phyloP scores from a whole-genome alignment of 2,113 vertebrate species.

The Guaruba guarouba region DNA sequence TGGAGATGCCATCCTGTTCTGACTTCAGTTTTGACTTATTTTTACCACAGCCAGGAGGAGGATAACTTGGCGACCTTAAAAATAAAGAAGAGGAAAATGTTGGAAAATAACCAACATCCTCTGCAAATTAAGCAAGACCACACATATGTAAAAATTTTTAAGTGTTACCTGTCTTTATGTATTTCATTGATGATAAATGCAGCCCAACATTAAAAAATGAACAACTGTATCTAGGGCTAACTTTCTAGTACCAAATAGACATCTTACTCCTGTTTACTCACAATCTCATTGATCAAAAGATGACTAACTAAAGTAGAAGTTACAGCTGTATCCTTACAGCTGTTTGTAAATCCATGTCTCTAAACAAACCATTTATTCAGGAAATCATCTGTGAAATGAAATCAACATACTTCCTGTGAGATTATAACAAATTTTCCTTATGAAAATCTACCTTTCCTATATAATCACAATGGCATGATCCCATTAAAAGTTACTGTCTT shows the following conservation, averaged over 20 bases:
- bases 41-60: slow-evolving; percentile 88
- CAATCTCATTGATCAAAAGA: background rate
- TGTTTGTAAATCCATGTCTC: background rate
- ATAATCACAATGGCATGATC: background rate
- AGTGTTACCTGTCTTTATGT: background rate
- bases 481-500: background rate
- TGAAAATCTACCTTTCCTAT: background rate
- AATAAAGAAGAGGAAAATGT: background rate
- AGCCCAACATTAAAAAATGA: background rate
- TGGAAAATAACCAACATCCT: background rate
- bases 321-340: background rate
- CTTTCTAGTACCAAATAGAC: background rate
- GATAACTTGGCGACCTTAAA: slow-evolving; percentile 89
- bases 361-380: background rate
- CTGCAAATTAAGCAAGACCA: background rate
- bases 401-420: background rate
- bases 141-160: background rate
- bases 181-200: background rate
- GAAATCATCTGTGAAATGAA: background rate
- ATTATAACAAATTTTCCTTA: background rate
- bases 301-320: background rate
- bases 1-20: slow-evolving; percentile 86
- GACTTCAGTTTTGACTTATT: slow-evolving; percentile 87
- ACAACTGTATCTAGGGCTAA: background rate
- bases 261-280: background rate